Percentiles rank a stretch among this genome's conserved stretches.
phyloP scores from a whole-genome alignment of 2,888 invertebrate genomes.

The Cynaeus angustus region DNA sequence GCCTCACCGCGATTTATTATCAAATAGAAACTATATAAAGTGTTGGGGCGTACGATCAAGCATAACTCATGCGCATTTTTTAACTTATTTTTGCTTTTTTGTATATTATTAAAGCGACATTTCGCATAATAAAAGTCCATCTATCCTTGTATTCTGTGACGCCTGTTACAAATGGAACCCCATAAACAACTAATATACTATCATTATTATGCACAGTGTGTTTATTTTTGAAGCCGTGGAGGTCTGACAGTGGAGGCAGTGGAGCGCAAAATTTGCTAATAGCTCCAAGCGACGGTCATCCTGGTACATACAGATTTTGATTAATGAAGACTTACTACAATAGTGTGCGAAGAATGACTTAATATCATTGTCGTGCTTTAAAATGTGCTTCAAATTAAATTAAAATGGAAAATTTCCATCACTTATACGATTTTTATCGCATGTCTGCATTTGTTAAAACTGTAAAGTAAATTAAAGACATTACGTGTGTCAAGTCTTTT shows the following conservation, averaged over 20 bases:
- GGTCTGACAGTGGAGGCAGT: slow-evolving; percentile 46
- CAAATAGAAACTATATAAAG: slow-evolving; percentile 35
- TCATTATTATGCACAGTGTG: slow-evolving; percentile 51
- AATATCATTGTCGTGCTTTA: slow-evolving; percentile 15
- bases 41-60: slow-evolving; percentile 35
- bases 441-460: background rate
- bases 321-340: slow-evolving; percentile 38
- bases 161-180: slow-evolving; percentile 49
- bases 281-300: slow-evolving; percentile 29
- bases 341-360: slow-evolving; percentile 37
- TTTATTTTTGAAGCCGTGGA: slow-evolving; percentile 51
- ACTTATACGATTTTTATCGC: background rate
- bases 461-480: background rate
- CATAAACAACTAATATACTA: slow-evolving; percentile 52
- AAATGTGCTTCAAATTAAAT: slow-evolving; percentile 33
- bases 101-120: slow-evolving; percentile 20
- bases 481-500: background rate
- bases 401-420: slow-evolving; percentile 28
- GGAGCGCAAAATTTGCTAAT: slow-evolving; percentile 50
- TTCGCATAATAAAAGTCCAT: slow-evolving; percentile 30
- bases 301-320: slow-evolving; percentile 33
- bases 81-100: background rate
- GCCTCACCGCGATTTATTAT: slow-evolving; percentile 32
- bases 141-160: slow-evolving; percentile 32
- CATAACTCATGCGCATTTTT: slow-evolving; percentile 10